Evolutionary conservation across 2,797 vertebrate genomes (phyloP).

Genomic region (Mycteria americana): DNA sequence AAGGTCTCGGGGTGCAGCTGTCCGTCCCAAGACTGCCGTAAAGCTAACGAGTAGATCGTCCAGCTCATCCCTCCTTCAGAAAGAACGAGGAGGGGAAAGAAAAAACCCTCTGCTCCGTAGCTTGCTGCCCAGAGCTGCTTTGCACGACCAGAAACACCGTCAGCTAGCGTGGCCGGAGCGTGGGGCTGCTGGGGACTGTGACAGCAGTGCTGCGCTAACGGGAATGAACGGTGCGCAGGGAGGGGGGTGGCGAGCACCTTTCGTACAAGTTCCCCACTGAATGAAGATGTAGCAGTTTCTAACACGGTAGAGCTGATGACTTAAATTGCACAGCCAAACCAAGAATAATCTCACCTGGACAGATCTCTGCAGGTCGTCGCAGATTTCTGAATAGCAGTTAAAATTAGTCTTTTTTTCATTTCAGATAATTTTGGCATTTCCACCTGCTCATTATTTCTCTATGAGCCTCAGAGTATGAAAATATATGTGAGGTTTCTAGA

Average conservation of each 20-base stretch:
- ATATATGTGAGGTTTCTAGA: not conserved
- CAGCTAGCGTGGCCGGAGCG: rapidly evolving
- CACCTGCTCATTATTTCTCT: not conserved
- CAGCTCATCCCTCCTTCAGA: not conserved
- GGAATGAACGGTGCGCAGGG: not conserved
- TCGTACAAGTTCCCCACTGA: rapidly evolving
- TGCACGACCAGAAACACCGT: rapidly evolving
- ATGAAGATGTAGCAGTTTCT: not conserved
- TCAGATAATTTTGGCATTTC: not conserved
- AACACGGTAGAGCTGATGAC: not conserved
- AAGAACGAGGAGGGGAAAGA: not conserved
- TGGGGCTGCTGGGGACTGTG: not conserved
- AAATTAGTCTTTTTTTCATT: not conserved
- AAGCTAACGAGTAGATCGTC: not conserved
- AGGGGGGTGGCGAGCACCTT: not conserved
- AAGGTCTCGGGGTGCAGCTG: not conserved
- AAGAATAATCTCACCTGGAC: not conserved
- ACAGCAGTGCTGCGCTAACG: rapidly evolving
- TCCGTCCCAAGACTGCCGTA: not conserved
- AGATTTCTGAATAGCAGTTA: not conserved
- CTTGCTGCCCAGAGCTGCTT: not conserved
- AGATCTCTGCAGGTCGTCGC: not conserved
- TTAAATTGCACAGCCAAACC: not conserved
- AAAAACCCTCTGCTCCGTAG: not conserved
- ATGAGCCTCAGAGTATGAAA: not conserved